A percentile compares a stretch with the other conserved stretches of the same genome.
Conservation (phyloP, 2,888 invertebrate genomes). For the Melangyna quadrimaculata region DNA sequence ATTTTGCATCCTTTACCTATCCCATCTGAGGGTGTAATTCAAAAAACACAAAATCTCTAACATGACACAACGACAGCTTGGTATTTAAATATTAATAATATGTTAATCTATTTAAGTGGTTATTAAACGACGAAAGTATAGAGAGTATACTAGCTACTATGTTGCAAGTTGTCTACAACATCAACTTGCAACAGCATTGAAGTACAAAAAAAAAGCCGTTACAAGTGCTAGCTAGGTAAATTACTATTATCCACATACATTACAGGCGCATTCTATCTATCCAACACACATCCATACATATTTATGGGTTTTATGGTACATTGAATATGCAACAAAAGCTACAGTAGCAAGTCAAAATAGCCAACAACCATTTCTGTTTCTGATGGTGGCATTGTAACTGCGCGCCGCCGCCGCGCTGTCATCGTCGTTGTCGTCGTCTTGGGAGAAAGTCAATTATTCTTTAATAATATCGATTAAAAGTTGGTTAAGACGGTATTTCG, state of each 20-base stretch:
- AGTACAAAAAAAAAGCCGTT: conserved; percentile 33
- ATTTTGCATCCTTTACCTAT: neutral
- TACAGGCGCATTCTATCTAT: neutral
- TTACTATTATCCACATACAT: neutral
- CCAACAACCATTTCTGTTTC: conserved; percentile 16
- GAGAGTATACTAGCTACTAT: neutral
- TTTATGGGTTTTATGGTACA: conserved; percentile 15
- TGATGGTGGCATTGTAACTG: conserved; percentile 6
- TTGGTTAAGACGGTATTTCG: conserved; percentile 54
- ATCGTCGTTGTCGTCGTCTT: neutral
- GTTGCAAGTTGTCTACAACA: neutral
- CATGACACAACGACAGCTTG: conserved; percentile 29
- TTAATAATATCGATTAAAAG: conserved; percentile 67
- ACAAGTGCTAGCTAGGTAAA: neutral
- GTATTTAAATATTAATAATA: conserved; percentile 54
- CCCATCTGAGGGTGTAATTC: conserved; percentile 40
- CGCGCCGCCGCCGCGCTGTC: neutral
- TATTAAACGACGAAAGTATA: conserved; percentile 49
- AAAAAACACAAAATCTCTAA: conserved; percentile 21
- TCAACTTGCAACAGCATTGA: conserved; percentile 5
- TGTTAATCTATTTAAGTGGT: conserved; percentile 1
- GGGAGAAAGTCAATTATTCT: conserved; percentile 70
- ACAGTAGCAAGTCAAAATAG: conserved; percentile 30
- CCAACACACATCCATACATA: neutral
- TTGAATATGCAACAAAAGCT: conserved; percentile 26